phyloP scores from a whole-genome alignment of 2,113 vertebrate species.

The Terrapene triunguis region DNA sequence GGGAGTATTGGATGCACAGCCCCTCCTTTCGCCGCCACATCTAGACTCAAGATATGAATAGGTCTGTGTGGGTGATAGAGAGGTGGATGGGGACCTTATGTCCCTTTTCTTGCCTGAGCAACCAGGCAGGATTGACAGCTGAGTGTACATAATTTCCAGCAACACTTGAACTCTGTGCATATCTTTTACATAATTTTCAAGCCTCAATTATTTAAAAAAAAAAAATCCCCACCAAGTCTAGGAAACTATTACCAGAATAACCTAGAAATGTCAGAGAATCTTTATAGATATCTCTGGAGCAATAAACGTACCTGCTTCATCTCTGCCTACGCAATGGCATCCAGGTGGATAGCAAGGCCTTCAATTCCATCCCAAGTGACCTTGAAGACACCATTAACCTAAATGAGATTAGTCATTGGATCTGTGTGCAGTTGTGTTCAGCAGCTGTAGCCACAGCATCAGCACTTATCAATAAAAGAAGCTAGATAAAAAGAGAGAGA shows the following conservation, averaged over 20 bases:
- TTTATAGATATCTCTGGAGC: neutral
- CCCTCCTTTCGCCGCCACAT: neutral
- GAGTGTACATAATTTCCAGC: fast-evolving
- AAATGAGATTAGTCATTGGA: conserved; percentile 39
- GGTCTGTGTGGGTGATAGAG: neutral
- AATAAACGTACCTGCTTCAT: neutral
- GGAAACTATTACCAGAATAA: neutral
- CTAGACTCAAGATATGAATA: neutral
- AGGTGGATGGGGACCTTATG: fast-evolving
- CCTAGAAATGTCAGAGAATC: neutral
- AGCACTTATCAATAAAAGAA: conserved; percentile 46
- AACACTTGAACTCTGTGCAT: neutral
- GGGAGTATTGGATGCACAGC: neutral
- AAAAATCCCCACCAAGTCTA: neutral
- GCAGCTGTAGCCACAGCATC: conserved; percentile 62
- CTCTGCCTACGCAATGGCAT: conserved; percentile 1
- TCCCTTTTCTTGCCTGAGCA: neutral
- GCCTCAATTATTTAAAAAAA: neutral
- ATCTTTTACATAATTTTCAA: neutral
- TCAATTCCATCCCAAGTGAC: conserved; percentile 43
- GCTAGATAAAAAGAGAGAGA: neutral
- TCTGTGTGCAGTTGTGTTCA: conserved; percentile 28
- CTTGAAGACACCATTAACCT: conserved; percentile 51
- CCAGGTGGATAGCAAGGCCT: conserved; percentile 18
- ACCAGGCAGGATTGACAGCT: neutral